Conservation (phyloP, 2,797 vertebrate genomes). For the Nannoperca obscura region DNA sequence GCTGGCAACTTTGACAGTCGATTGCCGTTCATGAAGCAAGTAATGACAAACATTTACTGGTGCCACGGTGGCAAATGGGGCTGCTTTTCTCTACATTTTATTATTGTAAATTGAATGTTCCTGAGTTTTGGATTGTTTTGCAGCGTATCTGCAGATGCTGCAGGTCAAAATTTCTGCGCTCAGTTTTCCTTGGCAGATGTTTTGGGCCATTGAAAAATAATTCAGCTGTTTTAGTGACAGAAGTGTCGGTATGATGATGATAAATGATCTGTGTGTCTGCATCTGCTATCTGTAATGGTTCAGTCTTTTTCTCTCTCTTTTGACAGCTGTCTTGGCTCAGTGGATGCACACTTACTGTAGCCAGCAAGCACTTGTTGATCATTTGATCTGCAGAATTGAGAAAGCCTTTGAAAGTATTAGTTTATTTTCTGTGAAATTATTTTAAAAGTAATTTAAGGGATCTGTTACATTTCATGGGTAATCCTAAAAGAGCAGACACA, state of each 20-base stretch:
- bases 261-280: constrained; percentile 18
- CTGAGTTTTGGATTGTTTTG: background rate
- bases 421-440: background rate
- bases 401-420: background rate
- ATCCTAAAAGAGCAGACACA: background rate
- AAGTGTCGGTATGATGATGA: background rate
- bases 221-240: constrained; percentile 5
- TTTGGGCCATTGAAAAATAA: background rate
- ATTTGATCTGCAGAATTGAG: constrained; percentile 6
- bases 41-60: background rate
- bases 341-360: constrained; percentile 20
- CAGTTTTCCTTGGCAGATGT: background rate
- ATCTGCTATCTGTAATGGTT: constrained; percentile 43
- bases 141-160: no score
- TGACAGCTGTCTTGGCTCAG: constrained; percentile 37
- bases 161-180: constrained; percentile 7
- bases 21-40: background rate
- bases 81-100: background rate
- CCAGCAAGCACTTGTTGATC: constrained; percentile 41
- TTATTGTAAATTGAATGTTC: background rate
- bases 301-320: constrained; percentile 9
- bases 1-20: background rate
- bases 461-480: background rate
- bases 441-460: background rate
- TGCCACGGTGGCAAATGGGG: background rate